phyloP scores from a whole-genome alignment of 2,888 invertebrate genomes.

The Biston betularia region DNA sequence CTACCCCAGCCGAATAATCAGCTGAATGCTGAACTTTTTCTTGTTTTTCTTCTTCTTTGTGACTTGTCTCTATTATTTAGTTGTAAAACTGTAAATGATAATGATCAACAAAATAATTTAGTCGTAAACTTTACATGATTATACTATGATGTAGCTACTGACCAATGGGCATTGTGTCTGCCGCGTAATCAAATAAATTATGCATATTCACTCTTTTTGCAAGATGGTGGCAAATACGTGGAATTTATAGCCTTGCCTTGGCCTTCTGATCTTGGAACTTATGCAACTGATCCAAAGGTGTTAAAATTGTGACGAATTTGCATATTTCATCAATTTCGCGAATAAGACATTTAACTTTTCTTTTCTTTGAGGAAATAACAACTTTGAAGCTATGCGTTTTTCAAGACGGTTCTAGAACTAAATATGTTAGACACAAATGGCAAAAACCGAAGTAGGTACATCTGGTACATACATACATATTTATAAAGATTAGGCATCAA shows the following conservation, averaged over 20 bases:
- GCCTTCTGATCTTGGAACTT: constrained; percentile 34
- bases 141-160: constrained; percentile 11
- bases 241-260: constrained; percentile 30
- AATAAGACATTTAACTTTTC: too few relatives aligned
- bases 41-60: too few relatives aligned
- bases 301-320: constrained; percentile 2
- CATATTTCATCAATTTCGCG: constrained; percentile 9
- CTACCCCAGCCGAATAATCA: too few relatives aligned
- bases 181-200: constrained; percentile 23
- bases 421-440: too few relatives aligned
- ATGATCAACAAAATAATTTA: constrained; percentile 6
- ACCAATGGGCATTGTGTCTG: constrained; percentile 2
- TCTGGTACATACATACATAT: too few relatives aligned
- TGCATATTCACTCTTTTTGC: constrained; percentile 17
- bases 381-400: too few relatives aligned
- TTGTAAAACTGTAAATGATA: constrained; percentile 3
- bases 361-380: too few relatives aligned
- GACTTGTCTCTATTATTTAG: neutral
- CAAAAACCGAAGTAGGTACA: too few relatives aligned
- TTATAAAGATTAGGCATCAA: too few relatives aligned
- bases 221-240: constrained; percentile 18
- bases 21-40: too few relatives aligned
- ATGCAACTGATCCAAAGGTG: constrained; percentile 14
- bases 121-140: constrained; percentile 9
- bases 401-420: too few relatives aligned